phyloP scores from a whole-genome alignment of 2,113 vertebrate genomes.

The Lanius ludovicianus region DNA sequence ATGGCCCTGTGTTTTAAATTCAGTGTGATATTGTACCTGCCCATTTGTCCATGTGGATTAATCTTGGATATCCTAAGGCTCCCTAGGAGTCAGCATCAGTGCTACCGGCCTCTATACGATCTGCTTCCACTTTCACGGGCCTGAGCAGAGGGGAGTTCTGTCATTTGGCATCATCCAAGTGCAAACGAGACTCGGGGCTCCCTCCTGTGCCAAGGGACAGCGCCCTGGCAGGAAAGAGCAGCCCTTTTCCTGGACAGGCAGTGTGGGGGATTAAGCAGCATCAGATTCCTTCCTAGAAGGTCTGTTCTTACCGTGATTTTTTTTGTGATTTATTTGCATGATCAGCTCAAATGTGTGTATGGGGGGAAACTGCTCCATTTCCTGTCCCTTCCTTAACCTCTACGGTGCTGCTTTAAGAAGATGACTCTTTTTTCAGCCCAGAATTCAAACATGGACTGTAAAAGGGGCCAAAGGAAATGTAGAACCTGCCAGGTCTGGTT shows the following conservation, averaged over 20 bases:
- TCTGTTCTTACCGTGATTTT: neutral
- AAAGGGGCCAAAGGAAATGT: neutral
- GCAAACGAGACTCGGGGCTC: neutral
- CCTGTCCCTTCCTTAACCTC: neutral
- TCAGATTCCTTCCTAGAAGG: neutral
- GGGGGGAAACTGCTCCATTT: neutral
- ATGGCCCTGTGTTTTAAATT: conserved; percentile 57
- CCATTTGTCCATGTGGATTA: conserved; percentile 15
- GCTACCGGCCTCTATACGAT: fast-evolving
- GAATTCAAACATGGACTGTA: neutral
- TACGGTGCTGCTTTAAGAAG: neutral
- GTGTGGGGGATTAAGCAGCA: neutral
- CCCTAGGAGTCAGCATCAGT: neutral
- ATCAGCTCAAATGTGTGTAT: neutral
- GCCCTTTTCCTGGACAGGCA: neutral
- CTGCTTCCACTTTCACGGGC: neutral
- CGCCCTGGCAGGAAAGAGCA: neutral
- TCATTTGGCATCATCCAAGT: neutral
- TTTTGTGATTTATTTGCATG: conserved; percentile 16
- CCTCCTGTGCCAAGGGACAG: neutral
- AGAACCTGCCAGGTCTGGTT: conserved; percentile 1
- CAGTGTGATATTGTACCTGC: neutral
- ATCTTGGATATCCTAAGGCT: neutral
- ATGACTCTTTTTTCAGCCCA: neutral
- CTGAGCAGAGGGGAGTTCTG: neutral